Evolutionary conservation across 1,140 invertebrate species (phyloP).

Genomic region (Nymphalis io): DNA sequence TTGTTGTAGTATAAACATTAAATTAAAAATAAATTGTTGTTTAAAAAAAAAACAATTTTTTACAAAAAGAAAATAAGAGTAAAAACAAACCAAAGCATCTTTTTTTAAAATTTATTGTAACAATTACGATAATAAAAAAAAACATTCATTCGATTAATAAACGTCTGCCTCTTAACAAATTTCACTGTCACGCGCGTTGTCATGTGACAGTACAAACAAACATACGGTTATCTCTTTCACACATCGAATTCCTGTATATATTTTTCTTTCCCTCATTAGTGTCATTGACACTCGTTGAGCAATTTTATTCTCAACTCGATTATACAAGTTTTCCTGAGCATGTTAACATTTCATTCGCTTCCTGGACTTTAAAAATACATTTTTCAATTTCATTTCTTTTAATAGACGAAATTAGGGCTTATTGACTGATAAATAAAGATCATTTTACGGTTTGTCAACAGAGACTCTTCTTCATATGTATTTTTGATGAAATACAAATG

Average conservation of each 20-base stretch:
- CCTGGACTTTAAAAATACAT: slow-evolving; percentile 10
- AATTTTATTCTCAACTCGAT: slow-evolving; percentile 23
- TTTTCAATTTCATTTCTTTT: not conserved
- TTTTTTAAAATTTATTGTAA: no score
- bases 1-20: no score
- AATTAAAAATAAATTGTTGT: no score
- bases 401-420: not conserved
- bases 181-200: slow-evolving; percentile 48
- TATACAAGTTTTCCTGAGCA: slow-evolving; percentile 12
- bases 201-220: slow-evolving; percentile 42
- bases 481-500: no score
- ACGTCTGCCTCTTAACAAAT: slow-evolving; percentile 43
- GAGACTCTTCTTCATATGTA: no score
- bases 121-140: no score
- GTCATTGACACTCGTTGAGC: slow-evolving; percentile 46
- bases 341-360: slow-evolving; percentile 10
- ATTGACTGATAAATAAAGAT: no score
- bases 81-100: no score
- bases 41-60: no score
- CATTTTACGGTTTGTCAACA: no score
- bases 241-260: slow-evolving; percentile 15
- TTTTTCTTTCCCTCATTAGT: slow-evolving; percentile 39
- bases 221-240: slow-evolving; percentile 41
- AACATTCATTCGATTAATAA: not conserved
- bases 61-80: no score